phyloP scores from a whole-genome alignment of 2,113 vertebrate genomes.

The Colinus virginianus region DNA sequence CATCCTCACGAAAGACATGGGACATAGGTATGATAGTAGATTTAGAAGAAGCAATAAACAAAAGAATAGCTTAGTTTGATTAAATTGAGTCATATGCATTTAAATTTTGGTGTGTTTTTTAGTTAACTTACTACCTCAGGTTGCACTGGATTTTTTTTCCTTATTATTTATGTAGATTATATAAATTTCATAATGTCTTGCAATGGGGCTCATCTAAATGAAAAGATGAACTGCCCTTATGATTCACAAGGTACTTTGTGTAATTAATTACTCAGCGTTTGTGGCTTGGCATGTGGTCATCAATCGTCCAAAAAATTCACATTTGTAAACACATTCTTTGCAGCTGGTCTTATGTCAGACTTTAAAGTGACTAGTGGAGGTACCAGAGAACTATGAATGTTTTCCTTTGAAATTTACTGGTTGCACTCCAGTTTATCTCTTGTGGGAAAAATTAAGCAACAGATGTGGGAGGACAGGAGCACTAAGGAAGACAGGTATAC shows the following conservation, averaged over 20 bases:
- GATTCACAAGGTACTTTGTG: conserved; percentile 28
- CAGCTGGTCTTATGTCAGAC: conserved; percentile 54
- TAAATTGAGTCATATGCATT: not conserved
- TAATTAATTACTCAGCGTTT: conserved; percentile 56
- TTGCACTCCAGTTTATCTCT: conserved; percentile 10
- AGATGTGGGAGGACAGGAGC: conserved; percentile 11
- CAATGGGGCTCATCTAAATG: not conserved
- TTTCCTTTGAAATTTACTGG: conserved; percentile 49
- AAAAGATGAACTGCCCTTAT: conserved; percentile 21
- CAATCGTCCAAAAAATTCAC: conserved; percentile 14
- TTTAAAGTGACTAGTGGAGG: conserved; percentile 37
- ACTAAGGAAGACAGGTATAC: not conserved
- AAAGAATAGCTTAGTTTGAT: not conserved
- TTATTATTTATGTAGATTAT: not conserved
- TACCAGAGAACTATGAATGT: not conserved
- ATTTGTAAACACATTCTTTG: conserved; percentile 48
- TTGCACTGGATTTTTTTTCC: not conserved
- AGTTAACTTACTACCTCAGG: not conserved
- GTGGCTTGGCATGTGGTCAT: conserved; percentile 39
- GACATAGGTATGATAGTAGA: not conserved
- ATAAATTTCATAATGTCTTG: not conserved
- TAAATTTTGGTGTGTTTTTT: not conserved
- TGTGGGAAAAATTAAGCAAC: conserved; percentile 34
- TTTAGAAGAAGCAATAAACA: not conserved
- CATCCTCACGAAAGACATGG: not conserved